phyloP scores from a whole-genome alignment of 2,888 invertebrate species.

The Pycnomerus fuliginosus region DNA sequence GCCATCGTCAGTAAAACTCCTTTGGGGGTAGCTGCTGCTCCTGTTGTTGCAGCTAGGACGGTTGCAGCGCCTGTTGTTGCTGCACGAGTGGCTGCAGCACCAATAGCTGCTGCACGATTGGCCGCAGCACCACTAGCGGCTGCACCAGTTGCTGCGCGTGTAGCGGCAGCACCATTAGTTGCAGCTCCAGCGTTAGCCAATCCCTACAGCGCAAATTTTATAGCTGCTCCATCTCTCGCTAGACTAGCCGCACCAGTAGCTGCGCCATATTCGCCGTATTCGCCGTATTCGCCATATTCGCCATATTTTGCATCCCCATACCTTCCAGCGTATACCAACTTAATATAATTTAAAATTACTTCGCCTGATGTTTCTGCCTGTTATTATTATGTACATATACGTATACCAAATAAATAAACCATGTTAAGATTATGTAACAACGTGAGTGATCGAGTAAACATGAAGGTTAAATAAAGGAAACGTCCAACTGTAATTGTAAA shows the following conservation, averaged over 20 bases:
- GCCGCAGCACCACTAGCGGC: constrained; percentile 27
- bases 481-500: too few relatives aligned
- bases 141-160: constrained; percentile 44
- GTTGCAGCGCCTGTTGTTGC: constrained; percentile 36
- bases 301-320: constrained; percentile 54
- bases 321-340: too few relatives aligned
- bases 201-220: constrained; percentile 24
- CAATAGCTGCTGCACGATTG: constrained; percentile 50
- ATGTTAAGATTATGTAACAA: too few relatives aligned
- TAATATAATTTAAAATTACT: too few relatives aligned
- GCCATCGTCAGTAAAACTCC: constrained; percentile 67
- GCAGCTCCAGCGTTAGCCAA: constrained; percentile 15
- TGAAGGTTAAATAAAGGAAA: too few relatives aligned
- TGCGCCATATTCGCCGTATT: constrained; percentile 58
- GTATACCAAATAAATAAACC: too few relatives aligned
- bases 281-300: constrained; percentile 54
- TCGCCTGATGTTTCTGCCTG: too few relatives aligned
- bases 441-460: too few relatives aligned
- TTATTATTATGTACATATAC: too few relatives aligned
- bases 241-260: constrained; percentile 21
- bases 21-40: constrained; percentile 48
- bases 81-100: constrained; percentile 38
- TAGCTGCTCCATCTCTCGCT: constrained; percentile 22
- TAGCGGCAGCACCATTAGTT: constrained; percentile 7
- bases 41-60: constrained; percentile 27